Evolutionary conservation across 37 sponge, comb jelly and placozoan genomes (phyloP), one percentile per base, ranked within the genome.

Genomic region (Ianthella basta): DNA sequence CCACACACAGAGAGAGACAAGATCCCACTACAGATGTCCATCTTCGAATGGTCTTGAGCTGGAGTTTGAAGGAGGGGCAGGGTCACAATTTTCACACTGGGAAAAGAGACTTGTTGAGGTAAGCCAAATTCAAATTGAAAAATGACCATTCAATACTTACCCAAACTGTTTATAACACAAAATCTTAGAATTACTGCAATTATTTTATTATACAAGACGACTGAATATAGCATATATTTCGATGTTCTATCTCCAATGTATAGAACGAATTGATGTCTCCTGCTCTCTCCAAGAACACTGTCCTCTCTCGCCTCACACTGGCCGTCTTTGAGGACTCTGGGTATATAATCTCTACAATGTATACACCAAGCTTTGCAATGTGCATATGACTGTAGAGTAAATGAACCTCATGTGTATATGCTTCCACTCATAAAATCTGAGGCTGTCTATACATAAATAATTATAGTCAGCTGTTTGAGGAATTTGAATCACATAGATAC

Each of bases 31-130:
- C 29, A 27, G 13, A 4, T 61, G 64, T 61, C 13, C 64, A 61
- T 13, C 13, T 61, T 4, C 64, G 10, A 61, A 12, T 29, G 64
- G 64, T 27, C 64, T 61, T 29, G 64, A 61, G 10, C 10, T 61
- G 64, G 29, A 61, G 24, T 61, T 13, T 27, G 64, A 61, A 61
- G 24, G 24, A 61, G 27, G 29, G 4, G 4, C 4, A 29, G 64
- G 64, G 24, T 27, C 24, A 2, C 64, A 4, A 13, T n/a, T n/a
- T 61, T 61, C 64, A 61, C 64, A 61, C 64, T 61, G 64, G 64
- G 64, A 61, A 29, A 61, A 13, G 64, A 61, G 29, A 27, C 64
- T 61, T 61, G 64, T 61, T 29, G 64, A 61, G 29, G 64, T 61
- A 61, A 27, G 4, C 29, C 8, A 3, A 44, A 8, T 44, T 10